Conservation (phyloP, 2,797 vertebrate genomes). For the Rhinoraja longicauda region DNA sequence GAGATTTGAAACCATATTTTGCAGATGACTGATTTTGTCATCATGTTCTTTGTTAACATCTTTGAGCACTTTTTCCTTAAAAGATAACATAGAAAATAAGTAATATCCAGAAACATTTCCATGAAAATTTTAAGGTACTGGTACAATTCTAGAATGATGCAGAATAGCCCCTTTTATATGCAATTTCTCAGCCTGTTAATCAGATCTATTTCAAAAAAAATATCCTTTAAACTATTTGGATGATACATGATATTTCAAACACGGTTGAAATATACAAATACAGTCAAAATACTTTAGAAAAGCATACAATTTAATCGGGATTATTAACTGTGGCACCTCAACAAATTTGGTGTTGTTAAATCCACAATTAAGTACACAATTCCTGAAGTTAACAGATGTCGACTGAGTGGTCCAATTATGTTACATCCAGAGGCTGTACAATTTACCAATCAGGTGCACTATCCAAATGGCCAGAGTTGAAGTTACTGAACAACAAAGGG, state of each 20-base stretch:
- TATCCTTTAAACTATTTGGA: neutral
- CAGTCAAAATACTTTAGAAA: neutral
- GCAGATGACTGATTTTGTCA: slow-evolving; percentile 57
- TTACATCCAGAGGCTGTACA: neutral
- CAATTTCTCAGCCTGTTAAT: no score
- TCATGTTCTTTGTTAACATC: slow-evolving; percentile 52
- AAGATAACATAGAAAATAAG: neutral
- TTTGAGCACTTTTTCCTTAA: slow-evolving; percentile 51
- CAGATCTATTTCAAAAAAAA: no score
- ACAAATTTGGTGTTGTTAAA: neutral
- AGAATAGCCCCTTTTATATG: neutral
- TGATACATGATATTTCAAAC: neutral
- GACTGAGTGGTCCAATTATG: neutral
- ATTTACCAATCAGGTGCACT: neutral
- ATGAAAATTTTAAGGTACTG: neutral
- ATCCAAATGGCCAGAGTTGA: neutral
- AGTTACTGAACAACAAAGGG: neutral
- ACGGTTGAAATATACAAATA: neutral
- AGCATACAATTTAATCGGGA: neutral
- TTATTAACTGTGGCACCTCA: neutral
- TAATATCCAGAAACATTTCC: neutral
- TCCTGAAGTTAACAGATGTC: neutral
- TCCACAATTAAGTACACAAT: neutral
- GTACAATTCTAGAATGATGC: neutral
- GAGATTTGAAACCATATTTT: slow-evolving; percentile 57